A percentile compares a stretch with the other conserved stretches of the same genome.
Evolutionary conservation across 2,797 vertebrate genomes (phyloP).

Genomic region (Neosalanx taihuensis): DNA sequence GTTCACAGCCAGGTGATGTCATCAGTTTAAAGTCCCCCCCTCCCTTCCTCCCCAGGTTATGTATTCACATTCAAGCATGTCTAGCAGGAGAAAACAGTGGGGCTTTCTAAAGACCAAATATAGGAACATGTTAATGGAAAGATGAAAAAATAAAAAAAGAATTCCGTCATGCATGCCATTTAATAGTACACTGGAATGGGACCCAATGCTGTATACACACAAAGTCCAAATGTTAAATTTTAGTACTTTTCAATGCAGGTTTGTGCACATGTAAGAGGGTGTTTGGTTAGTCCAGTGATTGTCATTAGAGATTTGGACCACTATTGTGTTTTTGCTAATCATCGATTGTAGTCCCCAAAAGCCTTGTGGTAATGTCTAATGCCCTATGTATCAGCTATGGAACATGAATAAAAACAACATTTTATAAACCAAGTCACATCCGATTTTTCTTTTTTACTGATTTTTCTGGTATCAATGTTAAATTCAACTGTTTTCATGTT

Average conservation of each 20-base stretch:
- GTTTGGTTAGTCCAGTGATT: slow-evolving; percentile 86
- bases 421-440: slow-evolving; percentile 85
- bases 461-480: background rate
- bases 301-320: slow-evolving; percentile 87
- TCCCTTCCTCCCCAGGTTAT: slow-evolving; percentile 73
- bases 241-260: slow-evolving; percentile 85
- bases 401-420: slow-evolving; percentile 93
- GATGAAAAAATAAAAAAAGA: slow-evolving; percentile 25
- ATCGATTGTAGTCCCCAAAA: slow-evolving; percentile 87
- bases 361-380: slow-evolving; percentile 92
- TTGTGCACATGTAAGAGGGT: slow-evolving; percentile 82
- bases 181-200: slow-evolving; percentile 82
- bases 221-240: slow-evolving; percentile 76
- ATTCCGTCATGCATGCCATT: slow-evolving; percentile 66
- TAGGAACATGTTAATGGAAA: slow-evolving; percentile 55
- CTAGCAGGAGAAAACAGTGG: slow-evolving; percentile 54
- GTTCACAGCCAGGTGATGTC: slow-evolving; percentile 47
- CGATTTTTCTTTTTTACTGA: background rate
- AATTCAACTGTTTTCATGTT: too few relatives aligned
- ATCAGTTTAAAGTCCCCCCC: slow-evolving; percentile 62
- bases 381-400: slow-evolving; percentile 92
- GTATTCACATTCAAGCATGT: slow-evolving; percentile 78
- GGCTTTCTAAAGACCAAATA: slow-evolving; percentile 74
- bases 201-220: slow-evolving; percentile 72
- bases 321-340: slow-evolving; percentile 86